Evolutionary conservation across 2,113 vertebrate species (phyloP), one percentile per base, ranked within the genome.

Genomic region (Nibea coibor): DNA sequence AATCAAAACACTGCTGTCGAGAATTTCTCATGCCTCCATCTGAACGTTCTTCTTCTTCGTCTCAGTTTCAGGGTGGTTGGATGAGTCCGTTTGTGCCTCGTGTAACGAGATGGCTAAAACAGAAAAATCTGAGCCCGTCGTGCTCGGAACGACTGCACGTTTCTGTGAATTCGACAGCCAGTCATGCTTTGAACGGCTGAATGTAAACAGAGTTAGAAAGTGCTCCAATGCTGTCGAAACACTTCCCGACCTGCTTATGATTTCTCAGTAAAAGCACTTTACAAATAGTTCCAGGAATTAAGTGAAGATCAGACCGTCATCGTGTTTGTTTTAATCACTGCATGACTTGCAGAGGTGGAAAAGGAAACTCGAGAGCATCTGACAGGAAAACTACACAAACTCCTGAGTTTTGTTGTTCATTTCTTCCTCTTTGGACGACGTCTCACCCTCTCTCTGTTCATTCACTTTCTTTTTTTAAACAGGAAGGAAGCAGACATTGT

Each of bases 1-100:
- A 80, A 47, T 62, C 48, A 19, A 54, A 51, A 51, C 28, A 17
- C 42, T 14, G 57, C 64, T 47, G 80, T 19, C 15, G 15, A 54
- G 24, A 87, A 54, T 45, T 39, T 61, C 12, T 11, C 63, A 80
- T 4, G 53, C 59, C 42, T 77, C 61, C 61, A 66, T 54, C 57
- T 64, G 42, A 71, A 26, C 63, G 9, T 20, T 22, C 67, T 39
- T 15, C 51, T 17, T 17, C 67, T 56, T 39, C 20, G 20, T 24
- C 47, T 53, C 11, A 0, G 1, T 57, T 35, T 56, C n/a, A 9
- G 10, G 54, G 7, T 26, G 19, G 35, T 15, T 9, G 39, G n/a
- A 22, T 14, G 8, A 66, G 48, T 77, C 35, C 0, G 19, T 10
- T 61, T 26, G 10, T 53, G 16, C 5, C 9, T 35, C 15, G 7